Evolutionary conservation across 2,888 invertebrate species (phyloP).

Genomic region (Amphiduros pacificus): DNA sequence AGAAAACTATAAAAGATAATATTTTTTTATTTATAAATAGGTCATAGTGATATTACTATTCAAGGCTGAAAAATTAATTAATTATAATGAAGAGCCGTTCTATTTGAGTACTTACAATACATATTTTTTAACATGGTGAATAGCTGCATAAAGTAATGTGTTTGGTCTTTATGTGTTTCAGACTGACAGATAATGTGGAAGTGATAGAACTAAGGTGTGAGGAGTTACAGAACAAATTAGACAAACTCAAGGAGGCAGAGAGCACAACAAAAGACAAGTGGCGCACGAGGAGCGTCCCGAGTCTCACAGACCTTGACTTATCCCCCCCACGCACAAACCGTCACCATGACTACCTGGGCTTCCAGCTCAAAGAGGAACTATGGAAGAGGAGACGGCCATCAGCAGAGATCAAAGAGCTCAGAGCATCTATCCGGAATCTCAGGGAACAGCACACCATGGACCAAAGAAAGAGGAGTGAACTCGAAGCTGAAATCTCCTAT

Average conservation of each 20-base stretch:
- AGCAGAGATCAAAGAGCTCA: conserved; percentile 39
- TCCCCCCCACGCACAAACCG: conserved; percentile 52
- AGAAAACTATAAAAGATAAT: too few species aligned
- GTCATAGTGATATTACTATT: too few species aligned
- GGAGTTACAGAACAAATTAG: conserved; percentile 2
- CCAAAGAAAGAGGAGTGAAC: conserved; percentile 41
- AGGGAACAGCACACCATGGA: conserved; percentile 47
- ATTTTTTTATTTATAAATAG: too few species aligned
- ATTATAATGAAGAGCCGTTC: too few species aligned
- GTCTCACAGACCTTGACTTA: conserved; percentile 17
- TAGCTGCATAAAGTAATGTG: not conserved
- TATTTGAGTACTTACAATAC: too few species aligned
- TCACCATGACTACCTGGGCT: conserved; percentile 38
- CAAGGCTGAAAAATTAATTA: too few species aligned
- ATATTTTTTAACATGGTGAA: not conserved
- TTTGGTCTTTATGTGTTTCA: conserved; percentile 8
- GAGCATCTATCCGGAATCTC: conserved; percentile 44
- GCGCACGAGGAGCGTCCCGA: conserved; percentile 35
- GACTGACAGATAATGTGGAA: conserved; percentile 19
- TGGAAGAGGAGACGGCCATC: conserved; percentile 26
- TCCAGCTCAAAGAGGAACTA: conserved; percentile 34
- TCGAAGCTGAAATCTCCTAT: conserved; percentile 42
- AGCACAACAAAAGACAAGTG: conserved; percentile 12
- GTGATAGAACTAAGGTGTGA: not conserved
- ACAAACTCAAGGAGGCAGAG: not conserved